A percentile compares a stretch with the other conserved stretches of the same genome.
Conservation (phyloP, 2,113 vertebrate genomes). For the Xenopus laevis region DNA sequence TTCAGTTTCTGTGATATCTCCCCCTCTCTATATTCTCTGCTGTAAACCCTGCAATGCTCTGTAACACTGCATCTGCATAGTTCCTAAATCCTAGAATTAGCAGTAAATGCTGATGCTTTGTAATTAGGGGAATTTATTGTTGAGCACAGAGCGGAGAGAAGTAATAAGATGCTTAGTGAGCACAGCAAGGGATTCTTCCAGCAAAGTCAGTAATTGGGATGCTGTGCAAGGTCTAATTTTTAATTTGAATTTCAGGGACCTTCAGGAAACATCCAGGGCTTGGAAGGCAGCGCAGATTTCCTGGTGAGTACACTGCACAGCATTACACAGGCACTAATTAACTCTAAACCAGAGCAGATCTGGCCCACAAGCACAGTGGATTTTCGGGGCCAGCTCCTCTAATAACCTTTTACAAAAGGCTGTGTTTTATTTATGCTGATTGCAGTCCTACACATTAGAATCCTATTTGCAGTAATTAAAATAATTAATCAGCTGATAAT, state of each 20-base stretch:
- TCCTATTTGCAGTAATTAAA: too few relatives aligned
- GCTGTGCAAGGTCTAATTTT: conserved; percentile 14
- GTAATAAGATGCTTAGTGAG: conserved; percentile 27
- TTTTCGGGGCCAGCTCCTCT: too few relatives aligned
- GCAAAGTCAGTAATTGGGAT: conserved; percentile 7
- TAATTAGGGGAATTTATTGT: conserved; percentile 30
- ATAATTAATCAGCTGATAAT: too few relatives aligned
- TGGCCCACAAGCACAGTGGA: neutral
- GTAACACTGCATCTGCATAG: conserved; percentile 31
- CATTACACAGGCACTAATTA: neutral
- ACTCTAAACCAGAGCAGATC: neutral
- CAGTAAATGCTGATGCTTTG: conserved; percentile 32
- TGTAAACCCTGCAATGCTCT: neutral
- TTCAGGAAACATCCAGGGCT: conserved; percentile 80
- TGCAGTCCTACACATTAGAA: too few relatives aligned
- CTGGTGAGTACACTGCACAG: conserved; percentile 72
- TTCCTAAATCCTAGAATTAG: conserved; percentile 33
- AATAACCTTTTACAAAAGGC: too few relatives aligned
- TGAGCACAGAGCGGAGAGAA: conserved; percentile 8
- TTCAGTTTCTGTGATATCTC: too few relatives aligned
- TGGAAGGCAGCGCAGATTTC: conserved; percentile 93
- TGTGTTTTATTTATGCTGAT: too few relatives aligned
- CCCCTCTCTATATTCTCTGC: too few relatives aligned
- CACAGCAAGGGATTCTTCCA: conserved; percentile 2
- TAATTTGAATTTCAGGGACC: conserved; percentile 69